These are phyloP conservation scores for Zapornia atra DNA, from an alignment of 2,113 vertebrate species.

Conservation along the genomic window DNA sequence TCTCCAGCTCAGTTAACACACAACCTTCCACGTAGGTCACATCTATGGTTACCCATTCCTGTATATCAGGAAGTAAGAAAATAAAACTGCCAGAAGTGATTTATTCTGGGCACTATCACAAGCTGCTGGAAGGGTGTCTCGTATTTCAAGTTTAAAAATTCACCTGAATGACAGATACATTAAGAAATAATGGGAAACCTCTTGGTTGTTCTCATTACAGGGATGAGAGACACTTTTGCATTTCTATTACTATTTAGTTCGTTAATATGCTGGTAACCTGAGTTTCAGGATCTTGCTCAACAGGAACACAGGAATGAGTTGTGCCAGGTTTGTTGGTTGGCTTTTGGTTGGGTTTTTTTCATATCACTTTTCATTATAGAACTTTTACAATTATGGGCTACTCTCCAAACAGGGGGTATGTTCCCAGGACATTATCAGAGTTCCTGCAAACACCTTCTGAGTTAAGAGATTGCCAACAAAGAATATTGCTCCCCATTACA, in stretches of 20 bases:
- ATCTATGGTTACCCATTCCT: neutral
- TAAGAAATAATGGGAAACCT: fast-evolving
- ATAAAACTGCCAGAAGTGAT: neutral
- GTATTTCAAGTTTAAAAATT: neutral
- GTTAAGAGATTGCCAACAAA: neutral
- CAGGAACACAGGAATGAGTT: neutral
- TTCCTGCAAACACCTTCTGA: neutral
- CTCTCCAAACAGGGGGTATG: neutral
- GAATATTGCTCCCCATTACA: neutral
- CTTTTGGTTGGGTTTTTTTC: neutral
- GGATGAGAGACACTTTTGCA: neutral
- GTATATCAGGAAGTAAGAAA: neutral
- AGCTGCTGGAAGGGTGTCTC: neutral
- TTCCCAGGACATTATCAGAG: neutral
- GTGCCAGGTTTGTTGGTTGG: no score
- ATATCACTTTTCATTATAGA: neutral
- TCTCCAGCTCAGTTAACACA: neutral
- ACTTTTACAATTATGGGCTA: neutral
- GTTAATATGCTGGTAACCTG: neutral
- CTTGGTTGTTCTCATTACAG: neutral
- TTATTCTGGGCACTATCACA: neutral
- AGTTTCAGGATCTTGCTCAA: neutral
- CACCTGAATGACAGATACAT: neutral
- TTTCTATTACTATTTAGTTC: neutral
- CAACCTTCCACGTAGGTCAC: neutral